Base-by-base conservation (phyloP, 2,888 invertebrate species). In the Netelia virgata region DNA sequence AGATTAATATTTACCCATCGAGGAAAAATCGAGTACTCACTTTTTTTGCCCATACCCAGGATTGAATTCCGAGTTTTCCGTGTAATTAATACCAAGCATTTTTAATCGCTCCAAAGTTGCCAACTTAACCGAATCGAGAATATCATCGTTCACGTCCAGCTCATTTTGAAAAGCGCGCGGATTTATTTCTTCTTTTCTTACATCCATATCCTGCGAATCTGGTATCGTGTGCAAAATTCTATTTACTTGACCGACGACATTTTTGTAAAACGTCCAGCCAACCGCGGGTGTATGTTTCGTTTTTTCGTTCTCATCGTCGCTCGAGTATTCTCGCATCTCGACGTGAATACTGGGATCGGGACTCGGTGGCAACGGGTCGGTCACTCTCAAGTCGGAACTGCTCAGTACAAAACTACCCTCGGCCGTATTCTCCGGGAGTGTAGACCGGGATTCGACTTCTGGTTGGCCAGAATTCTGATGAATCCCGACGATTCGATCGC, bases 181-280 rank as follows among this genome's bases (percentile, higher is more conserved):
- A 16, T 75, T 64, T 10, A 74, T 87, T 59, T 84, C 41, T 63
- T 89, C 86, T 6, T 85, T 81, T 1, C 86, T 83, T 1, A 36
- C 36, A 36, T 89, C 87, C 1, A 82, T 64, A 72, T 89, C 87
- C n/a, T 89, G 91, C n/a, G 94, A 93, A 86, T 94, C 94, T 43
- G 84, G 84, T 41, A 84, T 78, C 0, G 77, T 69, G 87, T 94
- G 93, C 69, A 95, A 90, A 84, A 95, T 94, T 87, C 95, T 94
- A 90, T 95, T 95, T 0, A 95, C 95, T 90, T 95, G 95, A 1
- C 94, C 94, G 94, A 97, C 95, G 82, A 96, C 95, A 94, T 96
- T 96, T 89, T 96, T 95, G 89, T 96, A 96, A 91, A 96, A 96
- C 3, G 96, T 96, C 95, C 96, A 96, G 85, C 96, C 96, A 88